Conservation (phyloP, 2,797 vertebrate species). For the Galago senegalensis region DNA sequence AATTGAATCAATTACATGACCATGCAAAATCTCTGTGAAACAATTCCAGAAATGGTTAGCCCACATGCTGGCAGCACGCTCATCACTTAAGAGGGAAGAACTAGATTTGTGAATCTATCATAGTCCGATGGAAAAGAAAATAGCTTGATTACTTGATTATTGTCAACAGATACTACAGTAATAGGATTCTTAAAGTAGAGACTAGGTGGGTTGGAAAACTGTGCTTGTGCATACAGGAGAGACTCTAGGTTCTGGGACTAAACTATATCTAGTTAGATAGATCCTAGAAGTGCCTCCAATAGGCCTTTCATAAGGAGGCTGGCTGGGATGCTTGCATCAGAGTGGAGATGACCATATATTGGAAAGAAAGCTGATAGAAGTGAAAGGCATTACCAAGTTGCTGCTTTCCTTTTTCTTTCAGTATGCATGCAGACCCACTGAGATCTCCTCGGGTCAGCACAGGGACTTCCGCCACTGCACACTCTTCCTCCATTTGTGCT, state of each 20-base stretch:
- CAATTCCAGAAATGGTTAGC: not conserved
- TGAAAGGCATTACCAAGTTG: not conserved
- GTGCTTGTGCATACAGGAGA: not conserved
- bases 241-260: not conserved
- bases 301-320: not conserved
- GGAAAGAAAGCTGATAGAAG: not conserved
- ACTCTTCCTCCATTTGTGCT: not conserved
- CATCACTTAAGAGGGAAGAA: conserved; percentile 12
- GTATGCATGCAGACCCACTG: not conserved
- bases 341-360: not conserved
- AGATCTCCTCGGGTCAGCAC: not conserved
- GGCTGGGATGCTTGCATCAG: not conserved
- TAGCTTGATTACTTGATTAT: not conserved
- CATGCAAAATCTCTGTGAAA: conserved; percentile 50
- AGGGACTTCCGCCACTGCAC: not conserved
- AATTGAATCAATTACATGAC: conserved; percentile 39
- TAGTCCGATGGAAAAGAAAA: conserved; percentile 35
- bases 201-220: not conserved
- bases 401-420: not conserved
- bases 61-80: not conserved
- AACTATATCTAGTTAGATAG: no score
- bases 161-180: conserved; percentile 28
- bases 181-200: not conserved
- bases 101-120: not conserved
- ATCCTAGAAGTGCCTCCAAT: not conserved